Conservation (phyloP, 2,797 vertebrate genomes). For the Pteropus rufus region DNA sequence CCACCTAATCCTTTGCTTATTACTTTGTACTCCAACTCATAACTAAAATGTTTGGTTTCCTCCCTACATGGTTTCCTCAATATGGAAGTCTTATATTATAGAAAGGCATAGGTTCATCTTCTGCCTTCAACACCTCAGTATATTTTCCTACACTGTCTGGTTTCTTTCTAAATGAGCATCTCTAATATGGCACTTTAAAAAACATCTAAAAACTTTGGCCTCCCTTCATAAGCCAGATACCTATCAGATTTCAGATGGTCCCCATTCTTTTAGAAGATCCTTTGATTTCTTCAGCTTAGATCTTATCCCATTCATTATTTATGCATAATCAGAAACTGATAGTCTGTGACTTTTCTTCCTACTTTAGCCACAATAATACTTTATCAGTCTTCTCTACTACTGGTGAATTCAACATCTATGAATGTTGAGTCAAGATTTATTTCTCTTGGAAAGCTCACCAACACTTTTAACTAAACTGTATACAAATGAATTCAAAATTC, state of each 20-base stretch:
- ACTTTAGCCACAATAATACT: not conserved
- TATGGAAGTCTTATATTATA: not conserved
- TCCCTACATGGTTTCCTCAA: not conserved
- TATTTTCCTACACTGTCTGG: not conserved
- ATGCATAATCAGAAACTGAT: not conserved
- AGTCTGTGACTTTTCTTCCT: not conserved
- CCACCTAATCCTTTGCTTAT: not conserved
- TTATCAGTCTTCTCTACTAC: not conserved
- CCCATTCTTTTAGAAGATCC: not conserved
- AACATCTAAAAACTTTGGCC: not conserved
- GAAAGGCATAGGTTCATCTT: not conserved
- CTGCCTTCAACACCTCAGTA: not conserved
- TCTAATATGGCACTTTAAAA: not conserved
- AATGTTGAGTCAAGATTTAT: not conserved
- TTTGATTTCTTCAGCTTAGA: not conserved
- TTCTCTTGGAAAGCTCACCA: not conserved
- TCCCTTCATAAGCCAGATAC: not conserved
- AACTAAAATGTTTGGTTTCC: not conserved
- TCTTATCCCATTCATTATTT: not conserved
- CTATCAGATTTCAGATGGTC: not conserved
- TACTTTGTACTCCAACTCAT: not conserved
- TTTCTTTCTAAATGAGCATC: slow-evolving; percentile 26
- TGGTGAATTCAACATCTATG: not conserved
- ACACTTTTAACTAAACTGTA: not conserved
- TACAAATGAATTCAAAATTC: not conserved